Conservation (phyloP, 2,888 invertebrate species). For the Pimpla rufipes region DNA sequence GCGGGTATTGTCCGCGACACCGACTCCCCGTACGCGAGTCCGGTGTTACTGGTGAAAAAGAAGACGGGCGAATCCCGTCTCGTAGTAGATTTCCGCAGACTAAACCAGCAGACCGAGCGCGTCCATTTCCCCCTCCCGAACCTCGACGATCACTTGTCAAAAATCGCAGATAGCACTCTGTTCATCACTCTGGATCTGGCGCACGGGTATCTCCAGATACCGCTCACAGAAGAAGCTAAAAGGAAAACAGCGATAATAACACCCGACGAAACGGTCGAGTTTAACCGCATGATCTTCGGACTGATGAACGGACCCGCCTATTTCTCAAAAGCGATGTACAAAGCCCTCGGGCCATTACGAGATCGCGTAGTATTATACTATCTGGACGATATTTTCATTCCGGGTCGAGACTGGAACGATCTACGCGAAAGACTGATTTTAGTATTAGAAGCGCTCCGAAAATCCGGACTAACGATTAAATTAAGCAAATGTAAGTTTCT, state of each 20-base stretch:
- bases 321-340: slow-evolving; percentile 66
- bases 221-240: slow-evolving; percentile 25
- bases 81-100: slow-evolving; percentile 39
- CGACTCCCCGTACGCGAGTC: slow-evolving; percentile 40
- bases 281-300: slow-evolving; percentile 69
- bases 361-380: slow-evolving; percentile 71
- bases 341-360: slow-evolving; percentile 53
- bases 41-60: slow-evolving; percentile 25
- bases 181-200: slow-evolving; percentile 55
- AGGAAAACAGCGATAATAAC: slow-evolving; percentile 52
- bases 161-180: neutral
- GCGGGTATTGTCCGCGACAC: slow-evolving; percentile 46
- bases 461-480: slow-evolving; percentile 75
- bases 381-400: slow-evolving; percentile 76
- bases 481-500: slow-evolving; percentile 75
- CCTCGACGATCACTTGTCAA: slow-evolving; percentile 40
- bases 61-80: slow-evolving; percentile 33
- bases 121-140: slow-evolving; percentile 52
- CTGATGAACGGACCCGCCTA: slow-evolving; percentile 72
- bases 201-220: slow-evolving; percentile 58
- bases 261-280: slow-evolving; percentile 48
- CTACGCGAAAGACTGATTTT: slow-evolving; percentile 66
- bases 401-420: slow-evolving; percentile 67
- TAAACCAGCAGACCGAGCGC: slow-evolving; percentile 38
- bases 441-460: slow-evolving; percentile 69